Evolutionary conservation across 2,113 vertebrate genomes (phyloP).

Genomic region (Burhinus oedicnemus): DNA sequence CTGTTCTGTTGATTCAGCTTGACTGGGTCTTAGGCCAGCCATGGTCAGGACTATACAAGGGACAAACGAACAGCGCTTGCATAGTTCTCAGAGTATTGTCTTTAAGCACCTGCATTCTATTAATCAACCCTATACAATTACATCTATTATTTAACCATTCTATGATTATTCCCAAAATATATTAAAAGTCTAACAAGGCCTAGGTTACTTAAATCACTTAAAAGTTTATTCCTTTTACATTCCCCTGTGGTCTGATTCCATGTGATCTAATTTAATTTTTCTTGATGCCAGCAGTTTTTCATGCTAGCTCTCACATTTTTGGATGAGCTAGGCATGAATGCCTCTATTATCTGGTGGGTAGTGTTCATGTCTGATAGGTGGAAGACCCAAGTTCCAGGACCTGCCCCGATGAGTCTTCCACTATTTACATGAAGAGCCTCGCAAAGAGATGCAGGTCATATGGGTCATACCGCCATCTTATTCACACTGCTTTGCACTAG

Average conservation of each 20-base stretch:
- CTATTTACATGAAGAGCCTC: not conserved
- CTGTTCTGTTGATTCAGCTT: too few species aligned
- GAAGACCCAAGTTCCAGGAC: not conserved
- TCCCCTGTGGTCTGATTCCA: not conserved
- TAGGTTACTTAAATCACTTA: too few species aligned
- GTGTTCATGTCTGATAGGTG: not conserved
- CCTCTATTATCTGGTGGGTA: not conserved
- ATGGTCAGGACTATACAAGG: too few species aligned
- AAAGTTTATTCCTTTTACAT: not conserved
- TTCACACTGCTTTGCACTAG: not conserved
- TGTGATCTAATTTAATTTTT: not conserved
- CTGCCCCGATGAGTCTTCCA: not conserved
- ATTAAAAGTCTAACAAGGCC: too few species aligned
- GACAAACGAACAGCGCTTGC: too few species aligned
- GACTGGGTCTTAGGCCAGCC: too few species aligned
- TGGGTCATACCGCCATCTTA: not conserved
- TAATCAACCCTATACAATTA: too few species aligned
- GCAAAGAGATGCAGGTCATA: not conserved
- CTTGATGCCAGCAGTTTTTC: not conserved
- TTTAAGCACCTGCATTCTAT: too few species aligned
- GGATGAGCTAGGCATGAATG: not conserved
- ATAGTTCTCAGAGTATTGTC: too few species aligned
- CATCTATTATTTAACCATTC: too few species aligned
- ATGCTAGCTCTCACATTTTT: not conserved
- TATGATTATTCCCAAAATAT: too few species aligned